These are phyloP conservation scores for Drosophila pandora DNA, from an alignment of 1,140 invertebrate species.

Conservation along the genomic window DNA sequence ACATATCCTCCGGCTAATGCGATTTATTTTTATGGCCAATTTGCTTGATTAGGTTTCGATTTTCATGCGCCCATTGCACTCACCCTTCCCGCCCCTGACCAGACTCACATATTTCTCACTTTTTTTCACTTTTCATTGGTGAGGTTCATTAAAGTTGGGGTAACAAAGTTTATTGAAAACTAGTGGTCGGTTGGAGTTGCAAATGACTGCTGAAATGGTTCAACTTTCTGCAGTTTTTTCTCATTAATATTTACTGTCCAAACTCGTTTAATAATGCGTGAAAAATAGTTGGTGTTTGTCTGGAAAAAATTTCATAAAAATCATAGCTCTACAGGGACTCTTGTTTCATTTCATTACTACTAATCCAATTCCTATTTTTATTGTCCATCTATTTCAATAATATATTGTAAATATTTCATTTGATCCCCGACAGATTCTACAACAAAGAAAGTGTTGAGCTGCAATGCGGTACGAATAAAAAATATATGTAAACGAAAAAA, in stretches of 20 bases:
- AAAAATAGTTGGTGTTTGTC: conserved; percentile 8
- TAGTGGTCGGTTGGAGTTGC: neutral
- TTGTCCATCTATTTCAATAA: neutral
- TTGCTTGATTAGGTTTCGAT: conserved; percentile 82
- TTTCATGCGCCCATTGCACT: conserved; percentile 74
- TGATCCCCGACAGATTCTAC: neutral
- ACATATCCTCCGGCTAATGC: conserved; percentile 59
- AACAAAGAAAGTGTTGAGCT: conserved; percentile 10
- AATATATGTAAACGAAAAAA: conserved; percentile 7
- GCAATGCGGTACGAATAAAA: conserved; percentile 10
- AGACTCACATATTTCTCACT: neutral
- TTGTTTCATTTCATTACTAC: neutral
- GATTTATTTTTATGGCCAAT: conserved; percentile 82
- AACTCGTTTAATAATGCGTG: conserved; percentile 47
- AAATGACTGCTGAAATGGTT: conserved; percentile 3
- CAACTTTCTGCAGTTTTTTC: conserved; percentile 31
- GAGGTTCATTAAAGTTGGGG: conserved; percentile 62
- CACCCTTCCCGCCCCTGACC: conserved; percentile 14
- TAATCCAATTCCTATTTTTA: neutral
- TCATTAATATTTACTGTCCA: conserved; percentile 7
- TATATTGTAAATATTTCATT: neutral
- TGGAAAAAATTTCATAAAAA: neutral
- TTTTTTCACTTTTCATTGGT: neutral
- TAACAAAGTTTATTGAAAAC: conserved; percentile 47
- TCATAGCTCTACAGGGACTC: too few relatives aligned